These are phyloP conservation scores for Epirrhoe tristata DNA, from an alignment of 2,888 invertebrate species.

Conservation along the genomic window DNA sequence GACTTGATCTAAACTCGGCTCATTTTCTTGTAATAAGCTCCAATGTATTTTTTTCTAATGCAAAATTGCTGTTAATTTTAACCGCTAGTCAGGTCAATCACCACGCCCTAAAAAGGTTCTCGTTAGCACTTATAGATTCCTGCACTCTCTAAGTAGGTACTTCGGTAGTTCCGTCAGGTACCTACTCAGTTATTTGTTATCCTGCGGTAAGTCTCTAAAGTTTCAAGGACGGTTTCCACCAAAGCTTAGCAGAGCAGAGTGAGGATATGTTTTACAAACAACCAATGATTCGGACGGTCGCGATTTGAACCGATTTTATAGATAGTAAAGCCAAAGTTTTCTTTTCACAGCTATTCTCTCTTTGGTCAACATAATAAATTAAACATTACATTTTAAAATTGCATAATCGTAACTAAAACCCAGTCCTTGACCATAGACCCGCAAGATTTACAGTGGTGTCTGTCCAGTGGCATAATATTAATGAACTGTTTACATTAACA, in stretches of 20 bases:
- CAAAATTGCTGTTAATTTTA: too few species aligned
- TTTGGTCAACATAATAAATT: too few species aligned
- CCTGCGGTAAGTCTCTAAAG: not conserved
- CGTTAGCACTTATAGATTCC: not conserved
- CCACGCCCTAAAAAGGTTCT: not conserved
- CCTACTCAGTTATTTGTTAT: not conserved
- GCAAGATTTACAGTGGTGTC: slow-evolving; percentile 21
- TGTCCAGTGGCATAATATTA: slow-evolving; percentile 15
- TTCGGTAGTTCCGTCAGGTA: not conserved
- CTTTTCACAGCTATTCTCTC: too few species aligned
- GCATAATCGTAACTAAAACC: not conserved
- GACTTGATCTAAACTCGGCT: too few species aligned
- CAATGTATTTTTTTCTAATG: too few species aligned
- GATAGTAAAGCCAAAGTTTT: too few species aligned
- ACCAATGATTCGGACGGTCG: too few species aligned
- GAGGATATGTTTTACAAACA: too few species aligned
- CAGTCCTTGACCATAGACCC: slow-evolving; percentile 16
- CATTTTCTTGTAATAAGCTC: too few species aligned
- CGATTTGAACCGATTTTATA: too few species aligned
- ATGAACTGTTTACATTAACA: slow-evolving; percentile 22
- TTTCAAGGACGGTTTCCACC: not conserved
- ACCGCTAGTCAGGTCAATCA: not conserved
- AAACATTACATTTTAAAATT: not conserved
- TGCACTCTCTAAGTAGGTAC: not conserved
- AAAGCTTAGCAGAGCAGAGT: too few species aligned